Evolutionary conservation across 1,140 invertebrate species (phyloP), one percentile per base, ranked within the genome.

Genomic region (Penaeus vannamei): DNA sequence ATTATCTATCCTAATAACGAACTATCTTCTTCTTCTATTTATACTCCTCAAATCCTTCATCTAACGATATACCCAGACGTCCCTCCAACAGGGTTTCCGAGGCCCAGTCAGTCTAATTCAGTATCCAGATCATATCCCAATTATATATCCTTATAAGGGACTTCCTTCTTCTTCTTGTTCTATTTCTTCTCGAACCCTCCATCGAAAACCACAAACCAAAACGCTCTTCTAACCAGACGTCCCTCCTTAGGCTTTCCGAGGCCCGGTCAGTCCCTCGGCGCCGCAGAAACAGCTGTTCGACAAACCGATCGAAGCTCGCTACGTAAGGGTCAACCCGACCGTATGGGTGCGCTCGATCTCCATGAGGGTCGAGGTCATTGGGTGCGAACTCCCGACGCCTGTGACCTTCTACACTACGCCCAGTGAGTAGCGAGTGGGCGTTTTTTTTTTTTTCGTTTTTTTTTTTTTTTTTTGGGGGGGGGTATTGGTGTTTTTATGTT

Each of bases 301-400:
- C 29, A 92, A 93, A 36, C 96, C 96, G 23, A 94, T 98, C 66
- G 96, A 97, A 92, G 96, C 97, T 0, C 95, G 94, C 90, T 94
- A 95, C 46, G 90, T 97, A 2, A 94, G 95, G 79, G 94, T 98
- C 59, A 94, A 94, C 85, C 97, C 97, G 0, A 92, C 95, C 5
- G 95, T 96, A 4, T 98, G 97, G 96, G 94, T 96, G 91, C 94
- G 95, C 7, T 95, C 94, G 17, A 96, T 97, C 66, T 94, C 96
- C 0, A 93, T 97, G 87, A 94, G 95, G 82, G 92, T 96, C 32
- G 97, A 97, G 92, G 91, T 97, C 1, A 93, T 97, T 53, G 96
- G 96, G 61, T 98, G 97, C 92, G 92, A 94, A 2, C 92, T 93
- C 3, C 86, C 91, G 1, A 89, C 86, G 10, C 46, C 69, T 8